These are phyloP conservation scores for Potamilus streckersoni DNA, from an alignment of 1,140 invertebrate species.

Conservation along the genomic window DNA sequence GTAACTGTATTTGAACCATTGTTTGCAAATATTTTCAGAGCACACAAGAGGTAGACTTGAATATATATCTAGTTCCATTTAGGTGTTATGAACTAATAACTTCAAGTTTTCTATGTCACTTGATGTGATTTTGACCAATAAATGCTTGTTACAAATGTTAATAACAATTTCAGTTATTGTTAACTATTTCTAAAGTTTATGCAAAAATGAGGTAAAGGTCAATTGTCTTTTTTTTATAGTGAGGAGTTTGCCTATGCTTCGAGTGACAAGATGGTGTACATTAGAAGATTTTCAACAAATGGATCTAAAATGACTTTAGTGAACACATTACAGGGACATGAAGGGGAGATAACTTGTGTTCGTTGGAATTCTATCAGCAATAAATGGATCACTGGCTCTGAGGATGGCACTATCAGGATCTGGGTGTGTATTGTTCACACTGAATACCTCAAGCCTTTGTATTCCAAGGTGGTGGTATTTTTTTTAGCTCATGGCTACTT, in stretches of 20 bases:
- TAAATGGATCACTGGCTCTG: constrained; percentile 66
- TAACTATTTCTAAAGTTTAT: no score
- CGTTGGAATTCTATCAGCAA: constrained; percentile 57
- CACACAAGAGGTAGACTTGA: no score
- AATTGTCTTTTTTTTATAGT: constrained; percentile 35
- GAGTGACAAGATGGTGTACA: constrained; percentile 67
- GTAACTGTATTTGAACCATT: no score
- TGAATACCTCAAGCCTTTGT: no score
- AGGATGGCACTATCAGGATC: constrained; percentile 66
- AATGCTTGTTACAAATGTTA: no score
- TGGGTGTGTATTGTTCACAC: constrained; percentile 51
- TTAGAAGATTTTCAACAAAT: constrained; percentile 63
- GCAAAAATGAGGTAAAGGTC: background rate
- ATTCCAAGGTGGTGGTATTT: no score
- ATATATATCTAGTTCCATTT: no score
- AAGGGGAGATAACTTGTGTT: constrained; percentile 63
- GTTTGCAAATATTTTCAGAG: no score
- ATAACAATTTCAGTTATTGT: no score
- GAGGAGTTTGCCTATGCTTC: constrained; percentile 66
- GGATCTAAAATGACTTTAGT: constrained; percentile 63
- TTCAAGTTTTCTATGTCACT: no score
- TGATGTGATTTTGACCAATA: no score
- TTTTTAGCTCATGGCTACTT: background rate
- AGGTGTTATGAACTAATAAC: no score
- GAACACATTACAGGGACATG: constrained; percentile 65